Evolutionary conservation across 2,797 vertebrate genomes (phyloP).

Genomic region (Varecia variegata): DNA sequence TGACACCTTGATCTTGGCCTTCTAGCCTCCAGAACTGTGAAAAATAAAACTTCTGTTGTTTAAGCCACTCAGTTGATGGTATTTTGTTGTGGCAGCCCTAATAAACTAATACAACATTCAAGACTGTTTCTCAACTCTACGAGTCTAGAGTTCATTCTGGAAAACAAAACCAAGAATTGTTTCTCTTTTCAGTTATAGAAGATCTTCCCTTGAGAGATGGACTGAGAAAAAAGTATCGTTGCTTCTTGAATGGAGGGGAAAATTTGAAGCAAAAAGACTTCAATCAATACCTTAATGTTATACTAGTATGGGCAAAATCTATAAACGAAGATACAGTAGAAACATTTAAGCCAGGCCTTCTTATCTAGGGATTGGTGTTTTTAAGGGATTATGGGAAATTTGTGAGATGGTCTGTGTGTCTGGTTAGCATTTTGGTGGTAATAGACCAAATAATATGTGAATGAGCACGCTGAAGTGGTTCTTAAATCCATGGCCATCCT

Average conservation of each 20-base stretch:
- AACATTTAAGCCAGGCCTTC: background rate
- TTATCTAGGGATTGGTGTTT: background rate
- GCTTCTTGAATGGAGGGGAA: background rate
- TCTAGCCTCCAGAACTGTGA: background rate
- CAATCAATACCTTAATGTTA: background rate
- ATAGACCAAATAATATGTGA: background rate
- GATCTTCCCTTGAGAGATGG: background rate
- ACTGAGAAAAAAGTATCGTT: background rate
- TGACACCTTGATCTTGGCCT: background rate
- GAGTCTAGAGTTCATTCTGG: background rate
- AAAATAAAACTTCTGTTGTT: background rate
- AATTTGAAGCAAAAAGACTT: background rate
- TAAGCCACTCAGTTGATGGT: background rate
- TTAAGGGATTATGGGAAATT: background rate
- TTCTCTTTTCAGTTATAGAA: background rate
- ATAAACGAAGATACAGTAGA: background rate
- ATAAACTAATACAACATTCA: background rate
- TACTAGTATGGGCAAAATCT: background rate
- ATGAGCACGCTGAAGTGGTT: background rate
- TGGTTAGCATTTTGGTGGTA: background rate
- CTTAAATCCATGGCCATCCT: background rate
- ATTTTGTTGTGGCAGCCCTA: background rate
- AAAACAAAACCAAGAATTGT: background rate
- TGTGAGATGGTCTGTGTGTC: background rate
- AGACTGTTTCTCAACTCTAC: background rate